Conservation (phyloP, 1,140 invertebrate genomes). For the Orussus abietinus region DNA sequence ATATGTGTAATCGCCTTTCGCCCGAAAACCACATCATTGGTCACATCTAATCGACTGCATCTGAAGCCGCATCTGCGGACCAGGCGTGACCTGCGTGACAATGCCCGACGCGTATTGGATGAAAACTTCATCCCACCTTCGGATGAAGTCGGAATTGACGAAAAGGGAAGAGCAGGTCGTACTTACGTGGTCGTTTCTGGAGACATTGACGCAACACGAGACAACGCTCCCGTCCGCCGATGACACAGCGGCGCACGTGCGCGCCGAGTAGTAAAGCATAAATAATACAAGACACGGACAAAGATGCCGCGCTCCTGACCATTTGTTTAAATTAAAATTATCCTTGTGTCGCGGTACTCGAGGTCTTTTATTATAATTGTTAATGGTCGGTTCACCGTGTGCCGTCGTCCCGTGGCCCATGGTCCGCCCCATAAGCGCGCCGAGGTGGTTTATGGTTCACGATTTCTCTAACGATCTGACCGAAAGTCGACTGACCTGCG, state of each 20-base stretch:
- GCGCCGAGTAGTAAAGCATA: conserved; percentile 46
- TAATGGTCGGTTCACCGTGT: conserved; percentile 30
- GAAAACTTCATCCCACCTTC: too few species aligned
- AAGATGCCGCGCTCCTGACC: conserved; percentile 52
- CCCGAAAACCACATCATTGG: too few species aligned
- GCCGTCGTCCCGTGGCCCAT: conserved; percentile 10
- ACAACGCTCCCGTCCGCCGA: conserved; percentile 42
- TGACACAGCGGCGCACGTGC: conserved; percentile 53
- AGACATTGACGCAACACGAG: conserved; percentile 46
- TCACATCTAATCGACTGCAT: too few species aligned
- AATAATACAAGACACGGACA: conserved; percentile 54
- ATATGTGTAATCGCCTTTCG: too few species aligned
- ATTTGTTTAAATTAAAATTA: conserved; percentile 57
- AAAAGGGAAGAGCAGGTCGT: too few species aligned
- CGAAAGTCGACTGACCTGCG: conserved; percentile 27
- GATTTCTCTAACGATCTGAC: conserved; percentile 21
- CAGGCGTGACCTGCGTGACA: too few species aligned
- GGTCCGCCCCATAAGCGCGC: conserved; percentile 9
- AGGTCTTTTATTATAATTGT: conserved; percentile 50
- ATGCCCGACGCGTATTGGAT: too few species aligned
- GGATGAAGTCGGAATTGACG: too few species aligned
- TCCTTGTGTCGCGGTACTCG: conserved; percentile 30
- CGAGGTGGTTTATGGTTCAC: conserved; percentile 30
- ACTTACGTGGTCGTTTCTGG: conserved; percentile 37
- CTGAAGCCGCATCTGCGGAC: too few species aligned